phyloP scores from a whole-genome alignment of 2,113 vertebrate genomes.

The Leptobrachium leishanense region DNA sequence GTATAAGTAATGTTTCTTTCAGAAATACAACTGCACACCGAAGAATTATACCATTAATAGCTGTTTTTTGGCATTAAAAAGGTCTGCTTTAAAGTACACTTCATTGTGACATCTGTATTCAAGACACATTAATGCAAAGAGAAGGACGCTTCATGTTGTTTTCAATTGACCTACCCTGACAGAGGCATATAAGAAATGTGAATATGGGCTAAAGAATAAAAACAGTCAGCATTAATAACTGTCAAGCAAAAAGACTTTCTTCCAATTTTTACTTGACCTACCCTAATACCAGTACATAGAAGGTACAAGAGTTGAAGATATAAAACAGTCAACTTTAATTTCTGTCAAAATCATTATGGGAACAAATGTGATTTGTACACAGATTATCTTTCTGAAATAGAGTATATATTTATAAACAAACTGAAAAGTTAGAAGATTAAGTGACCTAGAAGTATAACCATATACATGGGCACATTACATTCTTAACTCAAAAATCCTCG shows the following conservation, averaged over 20 bases:
- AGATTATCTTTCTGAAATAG: not conserved
- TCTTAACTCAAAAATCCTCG: too few species aligned
- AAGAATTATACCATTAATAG: too few species aligned
- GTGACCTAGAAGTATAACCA: too few species aligned
- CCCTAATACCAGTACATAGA: slow-evolving; percentile 36
- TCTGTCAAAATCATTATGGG: slow-evolving; percentile 19
- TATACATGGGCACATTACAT: too few species aligned
- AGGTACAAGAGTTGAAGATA: slow-evolving; percentile 24
- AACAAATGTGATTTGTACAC: slow-evolving; percentile 7
- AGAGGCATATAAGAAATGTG: slow-evolving; percentile 19
- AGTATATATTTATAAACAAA: not conserved
- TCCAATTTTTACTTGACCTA: slow-evolving; percentile 37
- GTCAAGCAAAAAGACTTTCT: slow-evolving; percentile 20
- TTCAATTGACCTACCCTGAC: slow-evolving; percentile 34
- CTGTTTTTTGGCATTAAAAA: too few species aligned
- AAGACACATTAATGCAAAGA: not conserved
- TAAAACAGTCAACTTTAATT: slow-evolving; percentile 35
- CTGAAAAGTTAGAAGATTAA: not conserved
- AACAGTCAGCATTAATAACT: slow-evolving; percentile 34
- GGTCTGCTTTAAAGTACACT: not conserved
- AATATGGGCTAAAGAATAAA: slow-evolving; percentile 29
- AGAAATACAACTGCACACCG: too few species aligned
- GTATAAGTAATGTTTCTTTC: too few species aligned
- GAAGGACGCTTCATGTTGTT: slow-evolving; percentile 6
- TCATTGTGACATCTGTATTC: not conserved